phyloP scores from a whole-genome alignment of 2,888 invertebrate genomes.

The Dorcus hopei region DNA sequence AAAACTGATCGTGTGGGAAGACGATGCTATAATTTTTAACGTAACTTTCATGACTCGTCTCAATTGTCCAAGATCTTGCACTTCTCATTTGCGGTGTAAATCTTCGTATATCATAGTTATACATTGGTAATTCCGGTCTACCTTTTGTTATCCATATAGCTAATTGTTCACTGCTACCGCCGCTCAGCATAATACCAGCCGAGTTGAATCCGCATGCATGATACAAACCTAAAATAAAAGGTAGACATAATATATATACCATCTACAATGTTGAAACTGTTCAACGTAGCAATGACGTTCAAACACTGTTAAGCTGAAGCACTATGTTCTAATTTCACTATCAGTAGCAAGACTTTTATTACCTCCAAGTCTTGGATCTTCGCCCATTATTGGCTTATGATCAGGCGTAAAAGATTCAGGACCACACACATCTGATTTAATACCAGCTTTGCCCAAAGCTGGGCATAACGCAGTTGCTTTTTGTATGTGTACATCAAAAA shows the following conservation, averaged over 20 bases:
- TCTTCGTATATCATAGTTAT: constrained; percentile 79
- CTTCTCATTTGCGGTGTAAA: constrained; percentile 72
- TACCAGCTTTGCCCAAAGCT: constrained; percentile 67
- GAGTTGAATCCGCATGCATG: constrained; percentile 89
- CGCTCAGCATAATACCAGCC: constrained; percentile 88
- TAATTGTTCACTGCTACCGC: constrained; percentile 81
- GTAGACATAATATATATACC: not conserved
- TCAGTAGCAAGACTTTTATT: constrained; percentile 21
- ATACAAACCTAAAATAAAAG: constrained; percentile 60
- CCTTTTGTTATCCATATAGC: constrained; percentile 83
- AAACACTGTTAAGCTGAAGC: too few species aligned
- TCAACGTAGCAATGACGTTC: not conserved
- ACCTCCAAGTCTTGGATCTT: constrained; percentile 64
- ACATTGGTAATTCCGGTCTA: constrained; percentile 82
- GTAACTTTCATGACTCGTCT: constrained; percentile 87
- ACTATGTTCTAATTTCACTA: too few species aligned
- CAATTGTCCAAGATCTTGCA: constrained; percentile 72
- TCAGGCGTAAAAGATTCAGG: constrained; percentile 92
- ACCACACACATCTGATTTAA: constrained; percentile 85
- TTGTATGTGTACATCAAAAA: constrained; percentile 74
- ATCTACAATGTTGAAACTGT: not conserved
- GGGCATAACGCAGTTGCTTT: constrained; percentile 74
- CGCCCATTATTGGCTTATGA: constrained; percentile 83
- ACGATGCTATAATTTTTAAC: constrained; percentile 80
- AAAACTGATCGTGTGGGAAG: constrained; percentile 78